Evolutionary conservation across 2,797 vertebrate genomes (phyloP), one percentile per base, ranked within the genome.

Genomic region (Smutsia gigantea): DNA sequence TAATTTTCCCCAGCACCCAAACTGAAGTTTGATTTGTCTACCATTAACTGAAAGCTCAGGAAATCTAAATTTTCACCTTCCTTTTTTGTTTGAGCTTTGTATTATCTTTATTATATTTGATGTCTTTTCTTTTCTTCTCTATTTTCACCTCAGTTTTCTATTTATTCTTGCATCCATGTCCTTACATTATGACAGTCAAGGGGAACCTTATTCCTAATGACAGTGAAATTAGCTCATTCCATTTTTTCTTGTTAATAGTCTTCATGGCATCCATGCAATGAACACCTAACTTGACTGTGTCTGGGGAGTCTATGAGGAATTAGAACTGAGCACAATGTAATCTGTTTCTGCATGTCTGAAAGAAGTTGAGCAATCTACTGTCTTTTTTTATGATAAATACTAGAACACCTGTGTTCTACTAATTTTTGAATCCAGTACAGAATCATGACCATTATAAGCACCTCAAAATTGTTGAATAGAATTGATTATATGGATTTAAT

Each of bases 21-120:
- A 63, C 37, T 92, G 39, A 93, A 95, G 23, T 10, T 59, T 85
- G 84, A 93, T 85, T 92, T 85, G 55, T 23, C 49, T 69, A 68
- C 18, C 23, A 75, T 82, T 66, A 55, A 15, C 27, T 9, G 25
- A 84, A 68, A 63, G 7, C 9, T 71, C 29, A 66, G 17, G 34
- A 94, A 83, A 83, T 66, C 31, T 71, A 90, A 87, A 57, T 6
- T 84, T 63, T 61, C 13, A 51, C 5, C 13, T 88, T 90, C 10
- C 37, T 55, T 85, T 88, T 55, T 88, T 49, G 13, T 27, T 46
- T 64, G 17, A 53, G 12, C 51, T 91, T 94, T 79, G 9, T n/a
- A 17, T 85, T 90, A 34, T 75, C 51, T 74, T 53, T 93, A 13
- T 37, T 55, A 34, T 66, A 75, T 42, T 71, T n/a, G 10, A 11